These are phyloP conservation scores for Lithophane socia DNA, from an alignment of 2,888 invertebrate species.

Conservation along the genomic window DNA sequence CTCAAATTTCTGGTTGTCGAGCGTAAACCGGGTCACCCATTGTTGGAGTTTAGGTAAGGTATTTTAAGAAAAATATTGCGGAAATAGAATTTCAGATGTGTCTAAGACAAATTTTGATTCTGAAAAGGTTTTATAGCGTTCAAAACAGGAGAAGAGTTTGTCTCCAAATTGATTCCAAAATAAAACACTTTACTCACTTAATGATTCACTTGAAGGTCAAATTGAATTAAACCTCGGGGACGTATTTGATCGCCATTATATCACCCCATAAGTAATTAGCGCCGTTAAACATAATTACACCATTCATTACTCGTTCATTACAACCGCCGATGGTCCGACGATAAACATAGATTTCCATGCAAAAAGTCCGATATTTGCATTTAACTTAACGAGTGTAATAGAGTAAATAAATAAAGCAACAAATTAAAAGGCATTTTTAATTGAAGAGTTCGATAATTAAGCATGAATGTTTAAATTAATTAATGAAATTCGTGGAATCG, in stretches of 20 bases:
- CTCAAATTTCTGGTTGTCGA: conserved; percentile 39
- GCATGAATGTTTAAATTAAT: conserved; percentile 89
- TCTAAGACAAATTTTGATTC: neutral
- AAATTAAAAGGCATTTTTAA: conserved; percentile 86
- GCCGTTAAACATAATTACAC: conserved; percentile 71
- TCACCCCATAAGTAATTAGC: conserved; percentile 68
- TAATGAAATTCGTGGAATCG: conserved; percentile 85
- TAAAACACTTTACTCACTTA: conserved; percentile 25
- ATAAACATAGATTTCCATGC: conserved; percentile 72
- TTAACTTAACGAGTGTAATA: conserved; percentile 73
- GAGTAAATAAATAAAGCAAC: conserved; percentile 84
- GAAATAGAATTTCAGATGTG: neutral
- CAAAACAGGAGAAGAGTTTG: neutral
- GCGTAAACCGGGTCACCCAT: conserved; percentile 41
- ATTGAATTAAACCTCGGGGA: conserved; percentile 60
- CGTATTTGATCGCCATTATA: conserved; percentile 65
- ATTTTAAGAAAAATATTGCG: conserved; percentile 24
- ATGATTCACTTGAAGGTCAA: conserved; percentile 52
- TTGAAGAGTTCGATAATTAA: conserved; percentile 89
- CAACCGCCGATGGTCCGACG: conserved; percentile 60
- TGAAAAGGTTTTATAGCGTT: neutral
- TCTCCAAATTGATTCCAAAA: conserved; percentile 8
- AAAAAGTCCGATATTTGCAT: conserved; percentile 76
- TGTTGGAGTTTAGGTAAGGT: conserved; percentile 33
- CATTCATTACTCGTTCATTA: conserved; percentile 74